Evolutionary conservation across 2,113 vertebrate species (phyloP).

Genomic region (Notarius lentiginosus): DNA sequence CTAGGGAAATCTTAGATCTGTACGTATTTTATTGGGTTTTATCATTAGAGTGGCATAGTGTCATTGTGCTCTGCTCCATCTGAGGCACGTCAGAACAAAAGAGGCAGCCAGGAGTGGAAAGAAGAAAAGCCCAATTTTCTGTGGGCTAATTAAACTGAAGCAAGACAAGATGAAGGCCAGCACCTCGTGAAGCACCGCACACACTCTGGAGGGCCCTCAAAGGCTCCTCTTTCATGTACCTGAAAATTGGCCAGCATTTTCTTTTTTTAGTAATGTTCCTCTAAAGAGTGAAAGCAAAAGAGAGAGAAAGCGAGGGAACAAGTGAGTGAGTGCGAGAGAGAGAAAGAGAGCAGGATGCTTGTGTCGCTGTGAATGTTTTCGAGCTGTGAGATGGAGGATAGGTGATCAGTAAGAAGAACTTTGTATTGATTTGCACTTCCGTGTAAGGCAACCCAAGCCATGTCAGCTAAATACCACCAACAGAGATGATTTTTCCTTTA

Average conservation of each 20-base stretch:
- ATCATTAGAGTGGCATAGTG: slow-evolving; percentile 38
- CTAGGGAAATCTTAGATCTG: slow-evolving; percentile 14
- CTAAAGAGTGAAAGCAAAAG: slow-evolving; percentile 6
- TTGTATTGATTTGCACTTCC: slow-evolving; percentile 3
- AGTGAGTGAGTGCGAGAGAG: not conserved
- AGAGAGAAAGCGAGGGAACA: not conserved
- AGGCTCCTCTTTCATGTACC: slow-evolving; percentile 47
- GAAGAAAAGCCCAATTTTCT: slow-evolving; percentile 52
- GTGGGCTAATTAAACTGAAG: slow-evolving; percentile 51
- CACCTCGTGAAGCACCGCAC: slow-evolving; percentile 28
- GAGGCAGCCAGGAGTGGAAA: slow-evolving; percentile 37
- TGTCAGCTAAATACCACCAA: not conserved
- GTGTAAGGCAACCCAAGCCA: not conserved
- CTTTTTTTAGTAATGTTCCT: slow-evolving; percentile 32
- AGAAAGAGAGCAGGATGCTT: not conserved
- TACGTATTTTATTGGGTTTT: slow-evolving; percentile 39
- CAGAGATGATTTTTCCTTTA: not conserved
- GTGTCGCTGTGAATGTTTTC: not conserved
- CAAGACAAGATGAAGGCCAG: slow-evolving; percentile 54
- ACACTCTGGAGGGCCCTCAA: slow-evolving; percentile 45
- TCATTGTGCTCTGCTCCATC: slow-evolving; percentile 30
- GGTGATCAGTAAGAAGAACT: not conserved
- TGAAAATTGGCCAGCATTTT: slow-evolving; percentile 47
- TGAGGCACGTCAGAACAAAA: slow-evolving; percentile 48
- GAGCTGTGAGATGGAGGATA: not conserved